These are phyloP conservation scores for Varecia variegata DNA, from an alignment of 2,797 vertebrate genomes.

Conservation along the genomic window DNA sequence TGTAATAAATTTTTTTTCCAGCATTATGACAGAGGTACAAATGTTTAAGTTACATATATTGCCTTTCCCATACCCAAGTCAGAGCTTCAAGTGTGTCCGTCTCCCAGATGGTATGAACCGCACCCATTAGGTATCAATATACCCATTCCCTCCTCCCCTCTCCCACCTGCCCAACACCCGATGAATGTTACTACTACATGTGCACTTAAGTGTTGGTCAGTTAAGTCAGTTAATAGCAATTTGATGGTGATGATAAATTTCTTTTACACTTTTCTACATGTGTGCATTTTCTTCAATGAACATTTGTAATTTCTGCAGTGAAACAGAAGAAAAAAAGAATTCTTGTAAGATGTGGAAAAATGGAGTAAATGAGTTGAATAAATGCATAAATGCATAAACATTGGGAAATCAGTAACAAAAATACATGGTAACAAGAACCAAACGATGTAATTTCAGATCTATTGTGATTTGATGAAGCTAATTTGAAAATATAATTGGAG, in stretches of 20 bases:
- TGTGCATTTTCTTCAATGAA: slow-evolving; percentile 9
- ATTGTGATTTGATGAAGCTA: neutral
- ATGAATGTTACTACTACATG: no score
- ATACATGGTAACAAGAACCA: neutral
- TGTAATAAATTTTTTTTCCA: neutral
- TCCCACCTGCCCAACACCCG: no score
- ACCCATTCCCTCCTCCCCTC: no score
- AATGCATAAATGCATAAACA: neutral
- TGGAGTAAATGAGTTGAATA: neutral
- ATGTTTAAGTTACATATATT: no score
- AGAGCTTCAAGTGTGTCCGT: no score
- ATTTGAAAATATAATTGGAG: slow-evolving; percentile 41
- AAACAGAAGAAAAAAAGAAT: neutral
- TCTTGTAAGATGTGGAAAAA: slow-evolving; percentile 29
- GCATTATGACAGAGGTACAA: no score
- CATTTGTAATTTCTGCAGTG: neutral
- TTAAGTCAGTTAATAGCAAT: no score
- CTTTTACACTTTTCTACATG: neutral
- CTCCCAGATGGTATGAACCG: no score
- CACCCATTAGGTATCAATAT: no score
- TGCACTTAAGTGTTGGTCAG: no score
- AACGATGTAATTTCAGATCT: slow-evolving; percentile 40
- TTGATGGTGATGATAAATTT: neutral
- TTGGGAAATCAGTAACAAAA: slow-evolving; percentile 27
- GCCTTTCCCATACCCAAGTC: no score